Conservation (phyloP, 2,888 invertebrate genomes). For the Cantharis nigra region DNA sequence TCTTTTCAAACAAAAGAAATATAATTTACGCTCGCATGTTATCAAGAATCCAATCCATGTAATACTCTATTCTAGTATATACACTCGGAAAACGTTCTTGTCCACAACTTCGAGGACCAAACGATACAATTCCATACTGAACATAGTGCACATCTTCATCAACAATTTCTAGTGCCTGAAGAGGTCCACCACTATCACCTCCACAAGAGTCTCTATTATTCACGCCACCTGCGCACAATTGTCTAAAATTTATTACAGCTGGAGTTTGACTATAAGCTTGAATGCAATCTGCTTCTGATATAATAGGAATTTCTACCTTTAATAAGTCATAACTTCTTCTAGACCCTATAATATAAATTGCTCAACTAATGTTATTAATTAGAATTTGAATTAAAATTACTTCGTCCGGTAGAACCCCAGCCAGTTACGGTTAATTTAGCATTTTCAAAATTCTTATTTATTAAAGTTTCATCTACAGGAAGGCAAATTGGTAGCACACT, state of each 20-base stretch:
- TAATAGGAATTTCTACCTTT: conserved; percentile 55
- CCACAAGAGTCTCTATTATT: too few species aligned
- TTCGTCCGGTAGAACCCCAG: conserved; percentile 72
- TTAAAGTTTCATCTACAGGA: conserved; percentile 47
- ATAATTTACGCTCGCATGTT: conserved; percentile 38
- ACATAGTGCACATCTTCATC: conserved; percentile 39
- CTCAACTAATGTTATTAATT: too few species aligned
- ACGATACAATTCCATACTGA: conserved; percentile 61
- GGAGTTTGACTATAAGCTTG: conserved; percentile 63
- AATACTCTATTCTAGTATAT: conserved; percentile 66
- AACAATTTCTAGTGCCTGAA: too few species aligned
- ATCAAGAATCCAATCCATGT: conserved; percentile 66
- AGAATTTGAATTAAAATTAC: too few species aligned
- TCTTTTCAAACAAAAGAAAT: too few species aligned
- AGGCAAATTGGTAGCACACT: conserved; percentile 58
- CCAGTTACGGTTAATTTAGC: conserved; percentile 68
- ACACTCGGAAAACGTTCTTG: conserved; percentile 65
- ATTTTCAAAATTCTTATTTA: conserved; percentile 54
- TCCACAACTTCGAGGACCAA: conserved; percentile 53
- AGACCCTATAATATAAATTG: conserved; percentile 38
- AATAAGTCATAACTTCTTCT: conserved; percentile 48
- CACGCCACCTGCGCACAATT: conserved; percentile 65
- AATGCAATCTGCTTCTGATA: conserved; percentile 48
- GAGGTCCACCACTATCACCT: too few species aligned
- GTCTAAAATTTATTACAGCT: conserved; percentile 46